Conservation (phyloP, 2,113 vertebrate genomes). For the Embiotoca jacksoni region DNA sequence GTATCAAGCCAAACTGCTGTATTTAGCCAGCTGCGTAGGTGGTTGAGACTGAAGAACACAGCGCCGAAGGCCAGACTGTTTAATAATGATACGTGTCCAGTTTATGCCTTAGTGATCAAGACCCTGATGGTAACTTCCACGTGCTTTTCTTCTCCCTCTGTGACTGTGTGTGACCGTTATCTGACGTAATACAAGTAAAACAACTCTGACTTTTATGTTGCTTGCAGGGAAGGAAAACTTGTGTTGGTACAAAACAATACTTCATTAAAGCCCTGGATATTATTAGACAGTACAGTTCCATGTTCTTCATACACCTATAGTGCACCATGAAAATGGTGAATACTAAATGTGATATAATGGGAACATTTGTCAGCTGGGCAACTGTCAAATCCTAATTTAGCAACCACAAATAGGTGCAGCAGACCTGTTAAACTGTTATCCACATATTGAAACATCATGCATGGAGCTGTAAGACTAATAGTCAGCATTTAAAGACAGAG, state of each 20-base stretch:
- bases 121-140: constrained; percentile 37
- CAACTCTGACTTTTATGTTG: constrained; percentile 39
- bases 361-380: constrained; percentile 25
- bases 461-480: background rate
- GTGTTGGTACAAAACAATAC: constrained; percentile 1
- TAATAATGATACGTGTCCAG: constrained; percentile 46
- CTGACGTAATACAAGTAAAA: constrained; percentile 40
- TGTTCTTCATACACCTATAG: constrained; percentile 54
- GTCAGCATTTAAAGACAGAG: too few species aligned
- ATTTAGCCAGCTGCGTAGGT: constrained; percentile 47
- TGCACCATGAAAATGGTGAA: constrained; percentile 43
- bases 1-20: constrained; percentile 43
- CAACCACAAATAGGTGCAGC: background rate
- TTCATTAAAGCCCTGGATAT: constrained; percentile 32
- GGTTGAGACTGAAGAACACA: constrained; percentile 47
- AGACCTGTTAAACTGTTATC: background rate
- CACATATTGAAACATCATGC: background rate
- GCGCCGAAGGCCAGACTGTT: constrained; percentile 40
- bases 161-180: constrained; percentile 60
- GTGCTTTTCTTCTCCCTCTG: constrained; percentile 32
- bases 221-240: constrained; percentile 25
- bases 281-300: constrained; percentile 44
- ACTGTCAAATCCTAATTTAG: constrained; percentile 11
- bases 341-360: constrained; percentile 44
- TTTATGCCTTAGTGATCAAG: constrained; percentile 38